These are phyloP conservation scores for Torymus texanus DNA, from an alignment of 2,888 invertebrate genomes.

Conservation along the genomic window DNA sequence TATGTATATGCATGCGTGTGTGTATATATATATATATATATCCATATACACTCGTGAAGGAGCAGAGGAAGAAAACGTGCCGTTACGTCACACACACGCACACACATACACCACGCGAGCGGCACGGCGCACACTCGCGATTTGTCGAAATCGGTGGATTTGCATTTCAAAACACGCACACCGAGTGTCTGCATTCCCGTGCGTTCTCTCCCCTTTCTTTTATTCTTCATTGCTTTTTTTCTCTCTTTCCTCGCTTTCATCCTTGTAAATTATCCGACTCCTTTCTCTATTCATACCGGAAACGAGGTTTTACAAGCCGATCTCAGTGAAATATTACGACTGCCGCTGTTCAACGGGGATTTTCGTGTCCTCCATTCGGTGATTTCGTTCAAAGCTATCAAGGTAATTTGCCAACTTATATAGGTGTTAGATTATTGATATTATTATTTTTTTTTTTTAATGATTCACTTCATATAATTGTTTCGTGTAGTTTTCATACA, in stretches of 20 bases:
- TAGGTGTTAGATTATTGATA: no score
- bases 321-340: slow-evolving; percentile 13
- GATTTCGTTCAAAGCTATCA: neutral
- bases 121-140: slow-evolving; percentile 29
- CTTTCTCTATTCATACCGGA: slow-evolving; percentile 6
- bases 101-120: neutral
- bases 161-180: slow-evolving; percentile 52
- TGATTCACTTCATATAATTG: no score
- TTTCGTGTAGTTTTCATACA: no score
- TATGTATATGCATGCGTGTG: neutral
- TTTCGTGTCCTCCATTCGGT: neutral
- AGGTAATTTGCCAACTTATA: no score
- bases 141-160: slow-evolving; percentile 51
- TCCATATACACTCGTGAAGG: neutral
- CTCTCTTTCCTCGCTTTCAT: slow-evolving; percentile 23
- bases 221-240: slow-evolving; percentile 36
- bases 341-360: neutral
- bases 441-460: no score
- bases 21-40: neutral
- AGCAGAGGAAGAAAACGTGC: slow-evolving; percentile 13
- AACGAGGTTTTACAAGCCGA: slow-evolving; percentile 4
- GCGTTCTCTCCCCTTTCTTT: neutral
- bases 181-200: neutral
- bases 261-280: no score
- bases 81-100: slow-evolving; percentile 29